Percentiles rank a stretch among this genome's conserved stretches.
Evolutionary conservation across 1,140 invertebrate species (phyloP).

Genomic region (Lineus longissimus): DNA sequence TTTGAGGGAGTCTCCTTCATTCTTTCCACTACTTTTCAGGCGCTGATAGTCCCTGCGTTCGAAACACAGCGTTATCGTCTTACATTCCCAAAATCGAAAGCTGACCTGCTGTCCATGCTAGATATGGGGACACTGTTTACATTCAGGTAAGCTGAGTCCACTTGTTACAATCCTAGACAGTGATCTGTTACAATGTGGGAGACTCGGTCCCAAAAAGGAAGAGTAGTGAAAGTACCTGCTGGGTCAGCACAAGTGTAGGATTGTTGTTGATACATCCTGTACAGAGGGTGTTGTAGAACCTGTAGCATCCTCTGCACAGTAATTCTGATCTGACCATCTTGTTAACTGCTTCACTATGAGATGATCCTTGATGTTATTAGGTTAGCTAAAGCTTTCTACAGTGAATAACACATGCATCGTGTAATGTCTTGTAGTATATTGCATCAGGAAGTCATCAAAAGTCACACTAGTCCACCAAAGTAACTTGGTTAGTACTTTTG

Average conservation of each 20-base stretch:
- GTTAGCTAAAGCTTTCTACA: background rate
- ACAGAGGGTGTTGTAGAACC: too few species aligned
- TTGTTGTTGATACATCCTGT: too few species aligned
- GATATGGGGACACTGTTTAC: conserved; percentile 72
- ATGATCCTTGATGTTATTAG: background rate
- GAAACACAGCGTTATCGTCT: conserved; percentile 84
- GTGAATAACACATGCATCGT: too few species aligned
- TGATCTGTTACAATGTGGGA: background rate
- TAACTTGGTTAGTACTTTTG: background rate
- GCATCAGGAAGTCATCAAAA: too few species aligned
- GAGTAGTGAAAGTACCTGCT: background rate
- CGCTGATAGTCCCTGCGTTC: conserved; percentile 84
- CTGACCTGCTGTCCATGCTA: conserved; percentile 72
- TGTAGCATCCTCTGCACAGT: too few species aligned
- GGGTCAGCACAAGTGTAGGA: too few species aligned
- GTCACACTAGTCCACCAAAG: too few species aligned
- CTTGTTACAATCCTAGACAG: too few species aligned
- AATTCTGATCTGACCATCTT: too few species aligned
- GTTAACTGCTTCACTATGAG: too few species aligned
- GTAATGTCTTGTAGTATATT: too few species aligned
- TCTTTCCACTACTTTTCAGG: conserved; percentile 55
- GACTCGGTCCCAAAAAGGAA: background rate
- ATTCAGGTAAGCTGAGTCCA: conserved; percentile 77
- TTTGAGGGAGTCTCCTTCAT: background rate
- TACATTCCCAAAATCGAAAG: conserved; percentile 74